Conservation (phyloP, 2,113 vertebrate genomes). For the Xiphophorus maculatus region DNA sequence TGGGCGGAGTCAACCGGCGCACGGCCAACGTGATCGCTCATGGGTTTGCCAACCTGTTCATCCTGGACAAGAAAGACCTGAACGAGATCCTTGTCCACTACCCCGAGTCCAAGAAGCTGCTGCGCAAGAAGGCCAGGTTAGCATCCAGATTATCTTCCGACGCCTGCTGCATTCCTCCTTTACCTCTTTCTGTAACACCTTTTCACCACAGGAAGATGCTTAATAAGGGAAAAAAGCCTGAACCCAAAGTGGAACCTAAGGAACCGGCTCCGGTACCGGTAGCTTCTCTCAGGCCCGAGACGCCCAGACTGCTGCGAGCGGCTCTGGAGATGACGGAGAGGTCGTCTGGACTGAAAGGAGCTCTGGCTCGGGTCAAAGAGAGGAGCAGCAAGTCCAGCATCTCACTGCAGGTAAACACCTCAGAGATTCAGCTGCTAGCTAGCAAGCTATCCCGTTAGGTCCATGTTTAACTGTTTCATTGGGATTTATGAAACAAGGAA, state of each 20-base stretch:
- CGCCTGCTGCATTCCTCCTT: neutral
- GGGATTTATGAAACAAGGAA: no score
- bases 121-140: slow-evolving; percentile 94
- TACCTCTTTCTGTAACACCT: neutral
- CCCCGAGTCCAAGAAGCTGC: slow-evolving; percentile 94
- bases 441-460: no score
- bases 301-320: slow-evolving; percentile 89
- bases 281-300: slow-evolving; percentile 81
- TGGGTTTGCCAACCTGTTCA: slow-evolving; percentile 96
- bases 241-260: slow-evolving; percentile 72
- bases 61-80: slow-evolving; percentile 95
- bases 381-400: slow-evolving; percentile 83
- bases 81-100: slow-evolving; percentile 96
- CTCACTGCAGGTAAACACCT: slow-evolving; percentile 71
- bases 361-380: slow-evolving; percentile 82
- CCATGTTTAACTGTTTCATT: neutral
- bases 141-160: neutral
- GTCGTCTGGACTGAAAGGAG: slow-evolving; percentile 78
- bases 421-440: no score
- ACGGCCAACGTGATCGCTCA: slow-evolving; percentile 94
- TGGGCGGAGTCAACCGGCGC: slow-evolving; percentile 92
- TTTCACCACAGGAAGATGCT: slow-evolving; percentile 88
- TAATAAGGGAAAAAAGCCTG: slow-evolving; percentile 84
- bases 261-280: slow-evolving; percentile 61
- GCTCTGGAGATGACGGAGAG: slow-evolving; percentile 84